Evolutionary conservation across 2,113 vertebrate species (phyloP), one percentile per base, ranked within the genome.

Genomic region (Tylochromis polylepis): DNA sequence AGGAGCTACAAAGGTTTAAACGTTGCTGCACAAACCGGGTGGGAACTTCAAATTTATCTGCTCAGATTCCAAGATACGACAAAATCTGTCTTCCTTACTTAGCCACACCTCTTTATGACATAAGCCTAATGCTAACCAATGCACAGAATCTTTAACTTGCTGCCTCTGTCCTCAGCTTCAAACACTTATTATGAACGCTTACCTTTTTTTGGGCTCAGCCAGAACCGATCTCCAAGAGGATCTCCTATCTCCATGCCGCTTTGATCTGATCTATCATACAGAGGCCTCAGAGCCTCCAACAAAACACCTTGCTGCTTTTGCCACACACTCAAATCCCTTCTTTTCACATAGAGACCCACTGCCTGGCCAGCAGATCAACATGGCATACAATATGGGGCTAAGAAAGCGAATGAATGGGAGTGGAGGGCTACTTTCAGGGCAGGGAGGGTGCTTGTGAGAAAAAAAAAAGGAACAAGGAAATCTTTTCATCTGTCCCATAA

Each of bases 161-260:
- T 43, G 41, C 6, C 1, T 24, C 8, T 67, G 12, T 22, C 78
- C 20, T 79, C 56, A 46, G 81, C 51, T 51, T 55, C 6, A 34
- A 24, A 8, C 8, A 51, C 6, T 36, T 4, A 51, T 59, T 18
- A 81, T 5, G 58, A 59, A 5, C 8, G 14, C 96, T 88, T 93
- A 97, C 96, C 96, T 97, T 96, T 97, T 86, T 90, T 96, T 3
- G 90, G 94, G 90, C 96, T 95, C 43, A 95, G 94, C 96, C 96
- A 97, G 92, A 97, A 97, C 8, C 96, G 96, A 81, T 97, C 96
- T 70, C 96, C 96, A 34, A 97, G 88, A 22, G 88, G 79, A 92
- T 96, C 96, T 14, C 94, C 95, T 51, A 79, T 82, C 49, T 94
- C 93, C 91, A 83, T 87, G 79, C 77, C 87, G 79, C 83, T 90